These are phyloP conservation scores for Harpegnathos saltator DNA, from an alignment of 1,140 invertebrate species.

Conservation along the genomic window DNA sequence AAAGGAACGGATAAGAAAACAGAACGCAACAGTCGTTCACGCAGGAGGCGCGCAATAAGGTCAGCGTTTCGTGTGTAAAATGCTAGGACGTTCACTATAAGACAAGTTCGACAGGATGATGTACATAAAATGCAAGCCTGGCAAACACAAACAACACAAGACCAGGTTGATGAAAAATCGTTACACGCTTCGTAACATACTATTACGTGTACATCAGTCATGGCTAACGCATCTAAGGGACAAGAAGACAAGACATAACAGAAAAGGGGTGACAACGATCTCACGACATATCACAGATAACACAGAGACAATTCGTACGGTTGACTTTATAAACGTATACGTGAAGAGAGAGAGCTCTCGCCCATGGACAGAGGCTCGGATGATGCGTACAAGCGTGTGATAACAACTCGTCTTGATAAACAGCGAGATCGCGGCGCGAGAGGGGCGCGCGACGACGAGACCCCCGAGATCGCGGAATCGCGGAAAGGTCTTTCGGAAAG, in stretches of 20 bases:
- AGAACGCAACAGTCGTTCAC: slow-evolving; percentile 71
- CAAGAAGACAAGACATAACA: slow-evolving; percentile 83
- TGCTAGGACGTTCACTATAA: slow-evolving; percentile 79
- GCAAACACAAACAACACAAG: slow-evolving; percentile 83
- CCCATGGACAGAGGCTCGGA: slow-evolving; percentile 40
- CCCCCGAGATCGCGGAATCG: background rate
- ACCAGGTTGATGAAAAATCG: slow-evolving; percentile 69
- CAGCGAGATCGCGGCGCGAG: background rate
- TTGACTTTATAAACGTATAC: slow-evolving; percentile 66
- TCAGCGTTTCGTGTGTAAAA: slow-evolving; percentile 70
- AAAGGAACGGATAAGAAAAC: slow-evolving; percentile 68
- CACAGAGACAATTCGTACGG: slow-evolving; percentile 75
- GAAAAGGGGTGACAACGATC: slow-evolving; percentile 79
- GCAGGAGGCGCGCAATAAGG: slow-evolving; percentile 74
- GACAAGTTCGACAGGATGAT: slow-evolving; percentile 79
- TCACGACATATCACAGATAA: slow-evolving; percentile 84
- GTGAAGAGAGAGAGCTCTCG: slow-evolving; percentile 62
- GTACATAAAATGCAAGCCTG: slow-evolving; percentile 84
- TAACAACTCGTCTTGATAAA: slow-evolving; percentile 14
- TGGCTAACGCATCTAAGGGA: slow-evolving; percentile 79
- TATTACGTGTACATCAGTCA: slow-evolving; percentile 66
- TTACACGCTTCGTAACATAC: slow-evolving; percentile 77
- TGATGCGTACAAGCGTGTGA: slow-evolving; percentile 44
- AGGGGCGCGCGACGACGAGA: background rate
- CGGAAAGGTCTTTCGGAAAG: background rate